Evolutionary conservation across 2,113 vertebrate genomes (phyloP), one percentile per base, ranked within the genome.

Genomic region (Fulmarus glacialis): DNA sequence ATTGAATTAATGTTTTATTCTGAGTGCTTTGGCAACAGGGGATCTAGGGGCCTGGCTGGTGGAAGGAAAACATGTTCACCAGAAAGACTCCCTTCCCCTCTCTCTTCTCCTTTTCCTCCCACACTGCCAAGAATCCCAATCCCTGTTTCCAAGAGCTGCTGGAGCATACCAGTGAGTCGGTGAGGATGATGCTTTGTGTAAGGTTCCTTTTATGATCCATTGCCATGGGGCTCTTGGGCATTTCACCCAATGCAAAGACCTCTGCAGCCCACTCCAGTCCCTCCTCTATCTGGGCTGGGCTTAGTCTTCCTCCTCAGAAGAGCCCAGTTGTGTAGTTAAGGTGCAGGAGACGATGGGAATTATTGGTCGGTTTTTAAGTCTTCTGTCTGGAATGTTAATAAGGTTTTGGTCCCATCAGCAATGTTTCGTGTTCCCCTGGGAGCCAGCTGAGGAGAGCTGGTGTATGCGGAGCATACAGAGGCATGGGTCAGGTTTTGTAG

Each of bases 1-100:
- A 98, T 97, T 94, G 94, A 97, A 97, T 98, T 98, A 97, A 98
- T 98, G 97, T 96, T 98, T 97, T 96, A 97, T 98, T 97, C 96
- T 82, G 96, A 98, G 97, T 91, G 85, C 94, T 97, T 94, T 98
- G 98, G 97, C 96, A 98, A 96, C 96, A 82, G 32, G 88, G 92
- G 97, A 97, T 93, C 93, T 89, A 60, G n/a, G 68, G 92, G 92
- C 95, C 96, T 93, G 96, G 87, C 92, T 92, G 94, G 89, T 96
- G 84, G 95, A 97, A 97, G 93, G 96, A 97, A 98, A 98, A 96
- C 89, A 97, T 24, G 23, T 75, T 98, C 92, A 93, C 95, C 88
- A 75, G 82, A 93, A 97, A 83, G 42, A 45, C n/a, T 96, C 43
- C 73, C 56, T 91, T 95, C 73, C 59, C 71, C 58, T 93, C 78